Conservation (phyloP, 1,140 invertebrate genomes). For the Drosophila subobscura region DNA sequence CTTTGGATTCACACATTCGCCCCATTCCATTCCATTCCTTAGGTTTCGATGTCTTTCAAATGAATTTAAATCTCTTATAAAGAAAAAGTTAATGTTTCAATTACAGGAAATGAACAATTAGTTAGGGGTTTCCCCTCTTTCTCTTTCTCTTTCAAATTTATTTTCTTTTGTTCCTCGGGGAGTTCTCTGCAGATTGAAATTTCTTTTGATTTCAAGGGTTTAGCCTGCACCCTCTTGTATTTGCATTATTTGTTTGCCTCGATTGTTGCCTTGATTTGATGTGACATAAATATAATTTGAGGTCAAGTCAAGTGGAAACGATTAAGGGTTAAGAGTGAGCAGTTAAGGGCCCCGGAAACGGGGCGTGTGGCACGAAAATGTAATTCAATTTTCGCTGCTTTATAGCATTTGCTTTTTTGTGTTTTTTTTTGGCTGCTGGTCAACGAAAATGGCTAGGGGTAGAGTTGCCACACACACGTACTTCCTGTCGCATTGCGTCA, state of each 20-base stretch:
- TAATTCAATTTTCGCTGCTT: conserved; percentile 69
- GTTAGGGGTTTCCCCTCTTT: neutral
- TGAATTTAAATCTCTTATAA: conserved; percentile 79
- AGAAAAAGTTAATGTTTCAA: conserved; percentile 81
- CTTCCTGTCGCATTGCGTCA: conserved; percentile 74
- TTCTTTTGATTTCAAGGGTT: conserved; percentile 59
- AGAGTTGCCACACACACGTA: too few relatives aligned
- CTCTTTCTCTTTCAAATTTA: neutral
- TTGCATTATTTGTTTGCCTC: conserved; percentile 25
- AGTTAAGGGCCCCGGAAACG: conserved; percentile 17
- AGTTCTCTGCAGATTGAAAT: conserved; percentile 26
- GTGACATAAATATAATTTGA: conserved; percentile 65
- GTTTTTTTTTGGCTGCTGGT: conserved; percentile 28
- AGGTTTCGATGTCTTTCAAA: conserved; percentile 33
- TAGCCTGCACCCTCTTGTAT: conserved; percentile 13
- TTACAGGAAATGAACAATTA: conserved; percentile 24
- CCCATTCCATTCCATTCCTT: neutral
- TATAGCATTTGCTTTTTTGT: conserved; percentile 41
- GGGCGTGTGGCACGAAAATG: conserved; percentile 42
- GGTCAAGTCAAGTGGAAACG: conserved; percentile 75
- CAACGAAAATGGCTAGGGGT: conserved; percentile 13
- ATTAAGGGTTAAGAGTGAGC: conserved; percentile 38
- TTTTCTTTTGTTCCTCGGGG: conserved; percentile 30
- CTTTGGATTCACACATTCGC: neutral
- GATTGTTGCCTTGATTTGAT: conserved; percentile 46